Percentiles rank a stretch among this genome's conserved stretches.
phyloP scores from a whole-genome alignment of 2,113 vertebrate species.

The Gymnobelideus leadbeateri region DNA sequence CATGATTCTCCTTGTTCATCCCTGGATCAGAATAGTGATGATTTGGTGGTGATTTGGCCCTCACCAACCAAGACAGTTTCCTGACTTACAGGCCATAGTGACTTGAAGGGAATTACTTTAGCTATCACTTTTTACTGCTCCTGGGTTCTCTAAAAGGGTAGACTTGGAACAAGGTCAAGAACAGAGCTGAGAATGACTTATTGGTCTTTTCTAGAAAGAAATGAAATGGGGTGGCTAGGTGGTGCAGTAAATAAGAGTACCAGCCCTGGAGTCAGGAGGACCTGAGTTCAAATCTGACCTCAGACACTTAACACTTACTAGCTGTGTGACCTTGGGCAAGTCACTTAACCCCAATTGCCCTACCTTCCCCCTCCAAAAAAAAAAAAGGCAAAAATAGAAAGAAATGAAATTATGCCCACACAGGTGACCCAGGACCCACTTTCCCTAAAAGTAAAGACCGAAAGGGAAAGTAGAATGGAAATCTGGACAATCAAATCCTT shows the following conservation, averaged over 20 bases:
- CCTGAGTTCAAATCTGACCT: no score
- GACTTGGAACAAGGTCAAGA: not conserved
- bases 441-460: not conserved
- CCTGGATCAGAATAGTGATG: not conserved
- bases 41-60: not conserved
- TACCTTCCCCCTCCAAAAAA: no score
- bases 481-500: not conserved
- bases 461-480: not conserved
- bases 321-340: no score
- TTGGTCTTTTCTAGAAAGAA: not conserved
- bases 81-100: not conserved
- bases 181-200: not conserved
- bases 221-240: not conserved
- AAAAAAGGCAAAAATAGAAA: not conserved
- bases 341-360: no score
- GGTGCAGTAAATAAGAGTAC: no score
- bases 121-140: not conserved
- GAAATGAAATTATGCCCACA: not conserved
- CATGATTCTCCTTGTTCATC: not conserved
- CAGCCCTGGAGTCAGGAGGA: no score
- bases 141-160: slow-evolving; percentile 7
- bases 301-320: no score
- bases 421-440: not conserved
- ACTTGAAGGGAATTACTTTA: not conserved
- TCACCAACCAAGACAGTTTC: not conserved